These are phyloP conservation scores for Chionoecetes opilio DNA, from an alignment of 1,140 invertebrate genomes.

Conservation along the genomic window DNA sequence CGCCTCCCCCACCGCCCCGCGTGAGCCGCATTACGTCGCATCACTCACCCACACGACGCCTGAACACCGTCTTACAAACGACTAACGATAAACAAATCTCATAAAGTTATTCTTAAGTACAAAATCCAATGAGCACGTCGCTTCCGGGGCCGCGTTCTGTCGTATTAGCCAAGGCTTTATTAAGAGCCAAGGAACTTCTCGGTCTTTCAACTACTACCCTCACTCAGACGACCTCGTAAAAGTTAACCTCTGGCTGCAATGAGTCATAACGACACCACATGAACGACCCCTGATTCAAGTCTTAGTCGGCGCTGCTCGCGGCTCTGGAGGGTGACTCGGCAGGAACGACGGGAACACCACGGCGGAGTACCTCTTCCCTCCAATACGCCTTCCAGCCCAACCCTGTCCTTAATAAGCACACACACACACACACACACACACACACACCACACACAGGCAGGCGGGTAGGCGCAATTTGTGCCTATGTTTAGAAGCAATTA, in stretches of 20 bases:
- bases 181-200: not conserved
- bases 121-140: not conserved
- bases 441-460: no score
- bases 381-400: not conserved
- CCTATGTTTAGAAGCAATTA: not conserved
- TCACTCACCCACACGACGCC: not conserved
- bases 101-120: not conserved
- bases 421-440: no score
- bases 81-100: constrained; percentile 1
- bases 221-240: not conserved
- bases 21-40: not conserved
- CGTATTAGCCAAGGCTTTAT: not conserved
- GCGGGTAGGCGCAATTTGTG: no score
- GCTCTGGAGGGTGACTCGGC: not conserved
- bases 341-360: not conserved
- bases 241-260: not conserved
- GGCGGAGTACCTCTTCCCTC: not conserved
- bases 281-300: not conserved
- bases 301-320: not conserved
- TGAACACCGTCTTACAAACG: not conserved
- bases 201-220: not conserved
- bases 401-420: no score
- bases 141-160: not conserved
- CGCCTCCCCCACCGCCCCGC: not conserved
- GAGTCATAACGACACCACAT: constrained; percentile 1